Base-by-base conservation (phyloP, 2,797 vertebrate genomes). In the Lithobates pipiens region DNA sequence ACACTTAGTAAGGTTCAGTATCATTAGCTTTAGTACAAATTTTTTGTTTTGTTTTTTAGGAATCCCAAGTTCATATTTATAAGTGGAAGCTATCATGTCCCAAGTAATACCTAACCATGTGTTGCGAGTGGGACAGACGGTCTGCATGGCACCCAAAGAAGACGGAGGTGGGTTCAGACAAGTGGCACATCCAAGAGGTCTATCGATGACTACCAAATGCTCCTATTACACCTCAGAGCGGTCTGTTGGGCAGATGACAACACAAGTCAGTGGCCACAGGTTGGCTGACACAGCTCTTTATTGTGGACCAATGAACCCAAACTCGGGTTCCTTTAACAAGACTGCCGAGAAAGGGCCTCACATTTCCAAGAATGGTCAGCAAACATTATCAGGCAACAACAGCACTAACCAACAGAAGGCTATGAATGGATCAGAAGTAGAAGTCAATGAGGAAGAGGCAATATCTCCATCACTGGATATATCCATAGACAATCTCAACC, bases 401-500 rank as follows among this genome's bases (percentile, higher is more conserved):
- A 63, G 57, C 65, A 44, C n/a, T 18, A 79, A 36, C 3, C 67
- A 74, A 39, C 73, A 21, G 0, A 90, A 32, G 3, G 25, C 50
- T 18, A 70, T 70, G 23, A 0, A 4, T 27, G n/a, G 72, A 57
- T 34, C 79, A 25, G 71, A 89, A 0, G 21, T 1, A 9, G 0
- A 78, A 3, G 9, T 0, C 0, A 71, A 85, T 0, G 88, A 89
- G 8, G 76, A 71, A 13, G 87, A 90, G 42, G 80, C 88, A 0
- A 9, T 11, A 21, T 94, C 95, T 82, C 73, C 88, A 7, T 93
- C 94, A 16, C 91, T 98, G 29, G 95, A 97, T 72, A 91, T 95
- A 71, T 95, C 95, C 0, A 90, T 99, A 90, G 95, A 97, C 63
- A 93, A 91, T 61, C 95, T 99, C 88, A 97, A 98, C 91, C 92